Percentiles rank a stretch among this genome's conserved stretches.
Conservation (phyloP, 2,888 invertebrate species). For the Chrysolina americana region DNA sequence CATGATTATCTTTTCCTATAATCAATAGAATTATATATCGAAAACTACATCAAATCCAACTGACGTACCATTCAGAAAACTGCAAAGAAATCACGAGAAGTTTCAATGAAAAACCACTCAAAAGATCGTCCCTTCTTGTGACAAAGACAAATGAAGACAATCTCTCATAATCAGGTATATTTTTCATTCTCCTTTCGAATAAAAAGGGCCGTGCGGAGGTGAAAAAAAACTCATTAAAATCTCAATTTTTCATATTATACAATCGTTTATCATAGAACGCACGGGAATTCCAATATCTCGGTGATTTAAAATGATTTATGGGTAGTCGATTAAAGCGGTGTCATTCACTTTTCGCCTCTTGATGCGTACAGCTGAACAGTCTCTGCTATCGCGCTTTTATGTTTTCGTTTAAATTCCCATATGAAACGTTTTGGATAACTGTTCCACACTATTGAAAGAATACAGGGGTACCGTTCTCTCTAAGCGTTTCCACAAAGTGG, state of each 20-base stretch:
- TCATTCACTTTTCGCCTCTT: constrained; percentile 56
- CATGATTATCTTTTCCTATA: too few species aligned
- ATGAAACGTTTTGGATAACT: not conserved
- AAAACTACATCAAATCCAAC: not conserved
- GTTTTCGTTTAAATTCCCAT: not conserved
- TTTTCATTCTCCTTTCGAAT: constrained; percentile 18
- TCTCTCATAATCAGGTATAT: constrained; percentile 18
- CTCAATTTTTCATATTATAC: constrained; percentile 67
- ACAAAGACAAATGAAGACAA: constrained; percentile 27
- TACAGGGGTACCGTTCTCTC: too few species aligned
- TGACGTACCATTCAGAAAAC: not conserved
- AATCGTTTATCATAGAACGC: constrained; percentile 65
- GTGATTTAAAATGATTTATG: constrained; percentile 65
- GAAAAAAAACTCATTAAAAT: constrained; percentile 65
- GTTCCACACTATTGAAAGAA: not conserved
- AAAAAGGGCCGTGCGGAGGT: constrained; percentile 25
- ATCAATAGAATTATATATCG: not conserved
- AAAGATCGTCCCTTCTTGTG: constrained; percentile 2
- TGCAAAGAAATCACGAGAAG: not conserved
- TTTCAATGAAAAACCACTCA: not conserved
- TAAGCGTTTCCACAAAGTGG: too few species aligned
- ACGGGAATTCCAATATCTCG: constrained; percentile 66
- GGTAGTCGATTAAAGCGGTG: constrained; percentile 59
- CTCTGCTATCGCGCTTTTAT: not conserved
- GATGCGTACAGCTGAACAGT: constrained; percentile 24